Conservation (phyloP, 2,113 vertebrate genomes). For the Propithecus coquereli region DNA sequence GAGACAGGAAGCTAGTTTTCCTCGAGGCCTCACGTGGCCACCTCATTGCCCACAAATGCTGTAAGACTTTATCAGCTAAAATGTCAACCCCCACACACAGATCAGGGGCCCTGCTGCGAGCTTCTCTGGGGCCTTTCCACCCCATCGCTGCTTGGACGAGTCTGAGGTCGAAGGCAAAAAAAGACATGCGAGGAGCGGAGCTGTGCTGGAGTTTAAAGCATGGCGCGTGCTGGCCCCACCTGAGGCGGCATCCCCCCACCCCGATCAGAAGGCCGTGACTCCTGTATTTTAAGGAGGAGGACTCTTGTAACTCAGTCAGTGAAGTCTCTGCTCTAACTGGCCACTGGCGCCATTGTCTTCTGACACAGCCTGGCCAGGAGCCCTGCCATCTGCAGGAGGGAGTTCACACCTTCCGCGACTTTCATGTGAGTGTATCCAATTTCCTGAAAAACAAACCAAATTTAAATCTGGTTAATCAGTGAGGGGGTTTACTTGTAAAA, state of each 20-base stretch:
- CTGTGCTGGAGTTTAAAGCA: fast-evolving
- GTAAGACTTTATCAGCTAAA: slow-evolving; percentile 1
- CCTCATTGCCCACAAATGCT: not conserved
- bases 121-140: not conserved
- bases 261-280: fast-evolving
- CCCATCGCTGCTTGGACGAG: fast-evolving
- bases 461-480: not conserved
- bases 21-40: not conserved
- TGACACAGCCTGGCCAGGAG: slow-evolving; percentile 93
- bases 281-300: not conserved
- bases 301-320: fast-evolving
- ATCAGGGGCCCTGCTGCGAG: not conserved
- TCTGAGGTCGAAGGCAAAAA: not conserved
- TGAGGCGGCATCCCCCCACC: not conserved
- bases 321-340: slow-evolving; percentile 77
- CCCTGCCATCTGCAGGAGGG: slow-evolving; percentile 95
- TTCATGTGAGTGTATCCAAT: slow-evolving; percentile 98
- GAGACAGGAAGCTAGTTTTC: not conserved
- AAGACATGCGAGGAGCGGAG: fast-evolving
- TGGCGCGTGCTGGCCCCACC: fast-evolving
- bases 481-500: not conserved
- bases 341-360: slow-evolving; percentile 87
- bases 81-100: not conserved
- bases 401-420: slow-evolving; percentile 94
- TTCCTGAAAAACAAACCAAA: slow-evolving; percentile 83